Evolutionary conservation across 2,113 vertebrate genomes (phyloP).

Genomic region (Plectropomus leopardus): DNA sequence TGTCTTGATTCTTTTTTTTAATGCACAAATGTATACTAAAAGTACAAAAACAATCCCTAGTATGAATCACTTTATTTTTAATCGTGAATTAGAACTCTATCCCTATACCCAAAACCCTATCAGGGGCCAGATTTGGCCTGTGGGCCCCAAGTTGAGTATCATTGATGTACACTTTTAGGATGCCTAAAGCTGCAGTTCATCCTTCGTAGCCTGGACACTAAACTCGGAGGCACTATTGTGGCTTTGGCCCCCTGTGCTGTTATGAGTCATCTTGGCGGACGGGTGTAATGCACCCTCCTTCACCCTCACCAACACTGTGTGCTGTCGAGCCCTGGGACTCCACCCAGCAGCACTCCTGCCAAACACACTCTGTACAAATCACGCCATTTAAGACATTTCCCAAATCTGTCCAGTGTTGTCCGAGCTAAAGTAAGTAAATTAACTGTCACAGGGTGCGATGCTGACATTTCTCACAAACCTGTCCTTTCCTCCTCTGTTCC

Average conservation of each 20-base stretch:
- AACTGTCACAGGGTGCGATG: conserved; percentile 7
- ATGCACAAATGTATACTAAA: no score
- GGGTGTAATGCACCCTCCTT: conserved; percentile 28
- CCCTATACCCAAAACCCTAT: no score
- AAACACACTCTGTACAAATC: conserved; percentile 26
- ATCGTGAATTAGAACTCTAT: no score
- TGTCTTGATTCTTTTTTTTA: no score
- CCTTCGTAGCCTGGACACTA: conserved; percentile 10
- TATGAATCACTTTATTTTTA: no score
- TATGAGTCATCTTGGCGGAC: conserved; percentile 68
- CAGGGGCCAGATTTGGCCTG: no score
- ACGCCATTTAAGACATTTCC: conserved; percentile 27
- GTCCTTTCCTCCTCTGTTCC: conserved; percentile 11
- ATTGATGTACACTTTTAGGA: background rate
- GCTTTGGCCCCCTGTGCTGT: conserved; percentile 15
- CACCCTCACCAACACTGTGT: conserved; percentile 24
- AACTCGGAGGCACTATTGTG: conserved; percentile 27
- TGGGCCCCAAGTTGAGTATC: no score
- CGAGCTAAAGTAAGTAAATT: conserved; percentile 8
- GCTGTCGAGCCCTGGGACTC: conserved; percentile 35
- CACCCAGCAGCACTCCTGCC: conserved; percentile 35
- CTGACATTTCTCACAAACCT: conserved; percentile 31
- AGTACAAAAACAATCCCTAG: no score
- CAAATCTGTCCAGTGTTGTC: background rate
- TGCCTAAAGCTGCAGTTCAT: conserved; percentile 15